A percentile compares a stretch with the other conserved stretches of the same genome.
Conservation (phyloP, 2,797 vertebrate species). For the Apogon hyalosoma region DNA sequence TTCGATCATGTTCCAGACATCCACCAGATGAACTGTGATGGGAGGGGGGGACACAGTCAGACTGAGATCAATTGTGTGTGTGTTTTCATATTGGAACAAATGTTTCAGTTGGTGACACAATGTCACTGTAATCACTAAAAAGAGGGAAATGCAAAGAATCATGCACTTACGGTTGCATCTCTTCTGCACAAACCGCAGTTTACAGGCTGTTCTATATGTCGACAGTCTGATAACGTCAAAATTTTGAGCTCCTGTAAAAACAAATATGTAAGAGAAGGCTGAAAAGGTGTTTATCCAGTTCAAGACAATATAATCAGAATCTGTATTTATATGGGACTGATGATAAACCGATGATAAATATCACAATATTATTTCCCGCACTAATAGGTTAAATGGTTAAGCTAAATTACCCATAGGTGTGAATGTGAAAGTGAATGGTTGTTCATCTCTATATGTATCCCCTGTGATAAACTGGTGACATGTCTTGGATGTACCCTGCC, state of each 20-base stretch:
- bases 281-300: background rate
- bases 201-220: slow-evolving; percentile 97
- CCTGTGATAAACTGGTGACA: too few relatives aligned
- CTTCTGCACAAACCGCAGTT: slow-evolving; percentile 96
- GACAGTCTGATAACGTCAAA: slow-evolving; percentile 97
- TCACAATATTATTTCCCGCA: too few relatives aligned
- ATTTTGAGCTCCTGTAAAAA: slow-evolving; percentile 91
- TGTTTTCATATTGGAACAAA: slow-evolving; percentile 4
- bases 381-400: too few relatives aligned
- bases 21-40: slow-evolving; percentile 93
- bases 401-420: too few relatives aligned
- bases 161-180: slow-evolving; percentile 93
- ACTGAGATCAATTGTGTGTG: slow-evolving; percentile 23
- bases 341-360: too few relatives aligned
- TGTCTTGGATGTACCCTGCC: too few relatives aligned
- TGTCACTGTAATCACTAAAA: background rate
- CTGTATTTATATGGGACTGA: too few relatives aligned
- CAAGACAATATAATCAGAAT: slow-evolving; percentile 5
- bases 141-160: background rate
- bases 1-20: slow-evolving; percentile 99
- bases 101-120: background rate
- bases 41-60: background rate
- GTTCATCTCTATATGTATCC: too few relatives aligned
- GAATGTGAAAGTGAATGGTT: too few relatives aligned
- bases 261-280: background rate